Evolutionary conservation across 2,888 invertebrate genomes (phyloP).

Genomic region (Nasonia oneida): DNA sequence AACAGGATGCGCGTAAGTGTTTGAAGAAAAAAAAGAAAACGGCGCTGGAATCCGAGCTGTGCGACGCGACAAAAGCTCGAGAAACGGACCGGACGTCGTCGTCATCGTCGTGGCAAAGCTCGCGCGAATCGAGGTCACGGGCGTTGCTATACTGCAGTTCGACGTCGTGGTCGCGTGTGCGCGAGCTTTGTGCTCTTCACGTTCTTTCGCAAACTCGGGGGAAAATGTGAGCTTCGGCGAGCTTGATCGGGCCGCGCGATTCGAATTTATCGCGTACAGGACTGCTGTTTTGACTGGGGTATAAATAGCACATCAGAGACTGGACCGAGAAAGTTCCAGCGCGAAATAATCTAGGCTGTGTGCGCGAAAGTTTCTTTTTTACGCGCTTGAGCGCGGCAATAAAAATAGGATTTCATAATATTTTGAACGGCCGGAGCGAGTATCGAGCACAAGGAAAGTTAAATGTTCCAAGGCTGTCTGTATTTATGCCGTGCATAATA

Average conservation of each 20-base stretch:
- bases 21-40: background rate
- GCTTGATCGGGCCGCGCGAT: background rate
- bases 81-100: background rate
- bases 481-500: background rate
- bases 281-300: slow-evolving; percentile 4
- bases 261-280: background rate
- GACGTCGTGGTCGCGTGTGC: background rate
- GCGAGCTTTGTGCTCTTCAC: slow-evolving; percentile 1
- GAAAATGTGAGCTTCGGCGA: background rate
- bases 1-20: background rate
- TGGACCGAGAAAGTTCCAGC: background rate
- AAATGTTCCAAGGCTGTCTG: slow-evolving; percentile 7
- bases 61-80: slow-evolving; percentile 11
- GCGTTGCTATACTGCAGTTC: slow-evolving; percentile 14
- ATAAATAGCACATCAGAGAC: background rate
- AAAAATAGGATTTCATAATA: slow-evolving; percentile 9
- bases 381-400: background rate
- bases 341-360: background rate
- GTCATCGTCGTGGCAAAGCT: background rate
- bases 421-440: background rate
- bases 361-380: background rate
- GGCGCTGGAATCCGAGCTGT: background rate
- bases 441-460: background rate
- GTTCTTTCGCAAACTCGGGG: background rate
- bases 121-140: slow-evolving; percentile 47